A percentile compares a stretch with the other conserved stretches of the same genome.
Conservation (phyloP, 2,113 vertebrate species). For the Centropus unirufus region DNA sequence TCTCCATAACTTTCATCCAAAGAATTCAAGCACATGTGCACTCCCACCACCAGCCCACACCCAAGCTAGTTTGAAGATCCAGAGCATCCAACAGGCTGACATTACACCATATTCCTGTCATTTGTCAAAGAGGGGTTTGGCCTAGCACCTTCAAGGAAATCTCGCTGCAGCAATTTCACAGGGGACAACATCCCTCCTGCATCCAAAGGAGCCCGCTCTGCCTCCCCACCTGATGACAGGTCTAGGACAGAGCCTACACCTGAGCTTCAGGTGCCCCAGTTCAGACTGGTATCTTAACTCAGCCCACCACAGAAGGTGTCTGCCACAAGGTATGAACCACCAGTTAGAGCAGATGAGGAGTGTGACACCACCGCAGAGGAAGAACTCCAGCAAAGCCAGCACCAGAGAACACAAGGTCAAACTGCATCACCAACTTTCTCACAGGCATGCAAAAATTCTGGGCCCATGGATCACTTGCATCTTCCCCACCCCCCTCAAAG, state of each 20-base stretch:
- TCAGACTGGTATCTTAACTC: neutral
- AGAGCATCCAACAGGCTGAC: neutral
- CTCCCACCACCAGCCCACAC: neutral
- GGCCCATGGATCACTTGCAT: neutral
- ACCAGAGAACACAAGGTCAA: neutral
- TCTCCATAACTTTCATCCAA: neutral
- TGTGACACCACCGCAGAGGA: neutral
- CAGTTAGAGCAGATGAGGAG: neutral
- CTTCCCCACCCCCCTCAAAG: neutral
- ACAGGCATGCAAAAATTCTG: neutral
- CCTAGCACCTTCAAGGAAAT: neutral
- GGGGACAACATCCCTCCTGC: neutral
- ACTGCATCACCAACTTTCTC: neutral
- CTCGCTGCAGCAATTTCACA: neutral
- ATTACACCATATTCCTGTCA: neutral
- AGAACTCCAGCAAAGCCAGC: neutral
- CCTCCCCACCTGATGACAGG: neutral
- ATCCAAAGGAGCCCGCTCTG: neutral
- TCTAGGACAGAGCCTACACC: neutral
- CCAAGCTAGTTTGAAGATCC: neutral
- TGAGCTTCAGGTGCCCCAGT: neutral
- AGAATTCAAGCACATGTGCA: neutral
- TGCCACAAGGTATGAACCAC: neutral
- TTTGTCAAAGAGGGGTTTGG: neutral
- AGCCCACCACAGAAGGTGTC: neutral